Evolutionary conservation across 2,797 vertebrate species (phyloP), one percentile per base, ranked within the genome.

Genomic region (Lerista edwardsae): DNA sequence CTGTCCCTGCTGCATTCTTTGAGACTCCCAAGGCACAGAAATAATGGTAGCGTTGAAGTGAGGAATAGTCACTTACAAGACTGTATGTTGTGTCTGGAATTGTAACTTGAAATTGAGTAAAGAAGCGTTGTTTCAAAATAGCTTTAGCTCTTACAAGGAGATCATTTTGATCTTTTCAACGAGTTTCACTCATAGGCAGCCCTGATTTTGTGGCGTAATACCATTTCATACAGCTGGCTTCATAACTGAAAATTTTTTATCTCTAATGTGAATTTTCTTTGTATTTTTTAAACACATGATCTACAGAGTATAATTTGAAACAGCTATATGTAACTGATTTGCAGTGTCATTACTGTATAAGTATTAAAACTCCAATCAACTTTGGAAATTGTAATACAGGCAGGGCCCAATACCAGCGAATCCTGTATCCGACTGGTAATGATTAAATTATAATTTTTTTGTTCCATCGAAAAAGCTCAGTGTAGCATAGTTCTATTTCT

Each of bases 1-100:
- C 85, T 21, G 21, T 95, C 94, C 93, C 94, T 91, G n/a, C 71
- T 86, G 92, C 79, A 86, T 47, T 87, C 2, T 39, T 3, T 57
- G 23, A 36, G 84, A 71, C 89, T 95, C 94, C 90, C 94, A 81
- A 17, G 93, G 92, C 7, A 61, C 75, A 47, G 88, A 77, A 44
- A 88, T 92, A 69, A 87, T 68, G 19, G 83, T 71, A 91, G 73
- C 79, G 75, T 84, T 83, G 27, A 86, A 89, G 82, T 90, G 76
- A 82, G 84, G 80, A 17, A n/a, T n/a, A 1, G 76, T 85, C 71
- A 84, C 92, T 89, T 41, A 34, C 2, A 76, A 64, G 90, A 0
- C 0, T 78, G 75, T 23, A 6, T 4, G 0, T 64, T 84, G 68
- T 88, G 83, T 83, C 92, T 57, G 3, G 62, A 71, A 2, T 14